A percentile compares a stretch with the other conserved stretches of the same genome.
Conservation (phyloP, 2,113 vertebrate genomes). For the Amblyopsis rosae region DNA sequence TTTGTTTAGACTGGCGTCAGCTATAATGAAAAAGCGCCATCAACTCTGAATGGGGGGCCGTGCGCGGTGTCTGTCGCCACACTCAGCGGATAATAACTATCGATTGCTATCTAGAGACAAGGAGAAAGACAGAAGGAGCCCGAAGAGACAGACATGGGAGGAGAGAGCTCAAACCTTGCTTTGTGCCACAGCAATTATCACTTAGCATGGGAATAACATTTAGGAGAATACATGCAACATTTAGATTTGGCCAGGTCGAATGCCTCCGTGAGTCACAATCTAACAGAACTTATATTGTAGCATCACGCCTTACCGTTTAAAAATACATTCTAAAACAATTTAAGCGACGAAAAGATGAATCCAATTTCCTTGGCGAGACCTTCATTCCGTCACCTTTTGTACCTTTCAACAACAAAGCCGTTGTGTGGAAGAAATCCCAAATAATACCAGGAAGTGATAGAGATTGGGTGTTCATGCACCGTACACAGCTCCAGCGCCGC, state of each 20-base stretch:
- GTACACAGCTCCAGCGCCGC: constrained; percentile 21
- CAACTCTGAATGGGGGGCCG: constrained; percentile 66
- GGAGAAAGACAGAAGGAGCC: constrained; percentile 38
- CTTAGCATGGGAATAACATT: constrained; percentile 34
- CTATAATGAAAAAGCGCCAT: constrained; percentile 80
- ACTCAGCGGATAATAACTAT: constrained; percentile 77
- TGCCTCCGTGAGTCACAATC: constrained; percentile 6
- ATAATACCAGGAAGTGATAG: constrained; percentile 45
- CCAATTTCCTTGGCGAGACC: constrained; percentile 26
- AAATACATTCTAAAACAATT: constrained; percentile 17
- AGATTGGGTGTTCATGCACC: constrained; percentile 35
- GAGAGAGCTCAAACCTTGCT: constrained; percentile 24
- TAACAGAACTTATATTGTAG: constrained; percentile 17
- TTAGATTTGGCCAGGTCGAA: constrained; percentile 9
- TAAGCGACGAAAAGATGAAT: constrained; percentile 20
- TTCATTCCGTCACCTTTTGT: constrained; percentile 25
- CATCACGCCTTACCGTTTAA: not conserved
- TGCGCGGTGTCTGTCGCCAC: constrained; percentile 61
- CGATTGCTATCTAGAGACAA: constrained; percentile 72
- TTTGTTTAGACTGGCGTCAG: constrained; percentile 80
- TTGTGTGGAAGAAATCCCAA: constrained; percentile 28
- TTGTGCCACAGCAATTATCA: constrained; percentile 36
- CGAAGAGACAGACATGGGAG: constrained; percentile 44
- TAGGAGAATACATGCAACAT: constrained; percentile 20
- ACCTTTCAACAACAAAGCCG: constrained; percentile 34